Evolutionary conservation across 2,113 vertebrate species (phyloP).

Genomic region (Heptranchias perlo): DNA sequence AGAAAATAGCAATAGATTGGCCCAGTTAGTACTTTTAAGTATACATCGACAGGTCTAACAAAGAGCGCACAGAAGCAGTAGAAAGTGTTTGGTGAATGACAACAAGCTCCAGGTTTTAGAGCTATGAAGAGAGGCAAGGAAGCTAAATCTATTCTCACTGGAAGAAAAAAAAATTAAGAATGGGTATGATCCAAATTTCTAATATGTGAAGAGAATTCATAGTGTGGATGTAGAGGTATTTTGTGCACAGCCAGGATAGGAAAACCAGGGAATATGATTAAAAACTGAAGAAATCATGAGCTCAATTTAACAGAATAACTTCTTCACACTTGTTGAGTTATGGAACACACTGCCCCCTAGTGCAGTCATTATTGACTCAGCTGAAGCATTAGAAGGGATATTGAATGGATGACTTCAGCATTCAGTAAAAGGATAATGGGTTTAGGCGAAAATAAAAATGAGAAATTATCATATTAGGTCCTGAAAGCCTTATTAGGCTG

Average conservation of each 20-base stretch:
- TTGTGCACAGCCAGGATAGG: background rate
- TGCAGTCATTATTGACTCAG: background rate
- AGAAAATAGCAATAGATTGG: background rate
- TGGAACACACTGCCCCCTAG: constrained; percentile 31
- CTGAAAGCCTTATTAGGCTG: background rate
- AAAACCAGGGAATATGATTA: background rate
- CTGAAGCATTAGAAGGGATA: background rate
- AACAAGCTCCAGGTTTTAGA: background rate
- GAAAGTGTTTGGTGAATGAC: background rate
- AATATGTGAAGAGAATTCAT: background rate
- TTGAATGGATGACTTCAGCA: background rate
- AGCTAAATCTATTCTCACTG: background rate
- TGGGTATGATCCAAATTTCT: background rate
- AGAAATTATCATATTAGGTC: background rate
- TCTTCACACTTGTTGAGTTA: background rate
- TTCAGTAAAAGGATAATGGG: background rate
- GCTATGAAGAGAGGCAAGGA: background rate
- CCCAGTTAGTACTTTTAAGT: background rate
- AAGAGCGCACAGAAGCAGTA: background rate
- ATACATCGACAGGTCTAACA: background rate
- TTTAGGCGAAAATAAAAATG: background rate
- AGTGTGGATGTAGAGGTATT: background rate
- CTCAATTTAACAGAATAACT: background rate
- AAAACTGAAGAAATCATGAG: background rate
- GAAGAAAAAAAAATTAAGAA: background rate